These are phyloP conservation scores for Drosophila neutralis DNA, from an alignment of 2,888 invertebrate species.

Conservation along the genomic window DNA sequence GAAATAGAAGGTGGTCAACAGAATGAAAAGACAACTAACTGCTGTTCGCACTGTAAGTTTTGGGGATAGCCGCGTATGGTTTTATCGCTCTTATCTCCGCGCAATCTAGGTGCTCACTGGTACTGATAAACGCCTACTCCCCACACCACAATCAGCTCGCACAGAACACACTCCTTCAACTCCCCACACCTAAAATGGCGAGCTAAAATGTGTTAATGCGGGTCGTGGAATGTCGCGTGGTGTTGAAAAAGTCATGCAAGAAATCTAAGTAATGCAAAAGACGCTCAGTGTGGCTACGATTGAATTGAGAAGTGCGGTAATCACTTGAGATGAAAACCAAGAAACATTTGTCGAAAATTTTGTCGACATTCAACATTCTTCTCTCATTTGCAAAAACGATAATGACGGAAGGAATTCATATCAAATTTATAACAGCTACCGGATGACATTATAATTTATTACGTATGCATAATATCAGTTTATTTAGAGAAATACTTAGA, in stretches of 20 bases:
- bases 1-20: conserved; percentile 49
- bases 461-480: neutral
- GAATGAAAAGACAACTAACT: conserved; percentile 37
- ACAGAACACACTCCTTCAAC: neutral
- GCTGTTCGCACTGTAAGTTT: neutral
- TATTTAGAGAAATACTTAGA: neutral
- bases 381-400: neutral
- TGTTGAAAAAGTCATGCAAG: conserved; percentile 21
- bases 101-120: conserved; percentile 55
- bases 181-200: conserved; percentile 3
- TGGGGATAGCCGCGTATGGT: conserved; percentile 29
- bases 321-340: neutral
- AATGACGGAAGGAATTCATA: neutral
- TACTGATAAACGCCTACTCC: conserved; percentile 59
- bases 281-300: neutral
- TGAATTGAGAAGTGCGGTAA: neutral
- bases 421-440: neutral
- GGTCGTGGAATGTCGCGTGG: conserved; percentile 12
- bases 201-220: conserved; percentile 19
- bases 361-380: neutral
- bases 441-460: neutral
- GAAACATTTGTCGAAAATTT: neutral
- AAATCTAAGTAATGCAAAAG: conserved; percentile 5
- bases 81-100: conserved; percentile 63
- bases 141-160: neutral